These are phyloP conservation scores for Sylvilagus floridanus DNA, from an alignment of 2,797 vertebrate genomes.

Conservation along the genomic window DNA sequence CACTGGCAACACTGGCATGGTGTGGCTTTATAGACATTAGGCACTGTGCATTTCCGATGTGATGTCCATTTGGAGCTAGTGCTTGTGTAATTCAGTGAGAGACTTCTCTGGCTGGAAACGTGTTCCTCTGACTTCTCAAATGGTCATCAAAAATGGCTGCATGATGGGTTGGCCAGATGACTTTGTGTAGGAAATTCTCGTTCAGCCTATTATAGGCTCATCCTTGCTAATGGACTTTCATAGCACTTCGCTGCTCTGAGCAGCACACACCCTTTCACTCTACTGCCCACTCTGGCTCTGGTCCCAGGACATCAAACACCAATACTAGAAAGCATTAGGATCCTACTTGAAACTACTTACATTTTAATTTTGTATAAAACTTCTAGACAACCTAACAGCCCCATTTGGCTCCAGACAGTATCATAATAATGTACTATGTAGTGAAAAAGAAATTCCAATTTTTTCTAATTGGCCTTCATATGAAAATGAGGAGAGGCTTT, in stretches of 20 bases:
- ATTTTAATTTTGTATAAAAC: constrained; percentile 64
- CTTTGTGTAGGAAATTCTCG: constrained; percentile 25
- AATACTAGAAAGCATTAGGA: constrained; percentile 65
- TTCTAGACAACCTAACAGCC: constrained; percentile 70
- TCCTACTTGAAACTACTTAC: constrained; percentile 49
- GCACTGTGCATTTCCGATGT: background rate
- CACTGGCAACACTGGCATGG: background rate
- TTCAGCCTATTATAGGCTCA: constrained; percentile 35
- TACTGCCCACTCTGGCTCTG: background rate
- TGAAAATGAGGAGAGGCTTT: constrained; percentile 82
- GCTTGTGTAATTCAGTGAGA: background rate
- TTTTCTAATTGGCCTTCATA: constrained; percentile 84
- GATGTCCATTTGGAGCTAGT: constrained; percentile 60
- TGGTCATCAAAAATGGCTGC: background rate
- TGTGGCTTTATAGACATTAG: constrained; percentile 64
- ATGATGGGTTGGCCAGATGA: background rate
- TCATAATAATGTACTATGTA: constrained; percentile 77
- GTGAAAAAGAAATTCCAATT: constrained; percentile 77
- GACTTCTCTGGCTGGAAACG: background rate
- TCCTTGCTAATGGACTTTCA: constrained; percentile 66
- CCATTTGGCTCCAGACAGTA: constrained; percentile 65
- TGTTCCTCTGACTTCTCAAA: constrained; percentile 26
- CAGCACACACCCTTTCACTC: no score
- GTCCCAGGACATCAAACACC: constrained; percentile 57
- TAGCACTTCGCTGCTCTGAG: background rate